Base-by-base conservation (phyloP, 92 coral and sea anemone genomes). In the Ricordea florida region DNA sequence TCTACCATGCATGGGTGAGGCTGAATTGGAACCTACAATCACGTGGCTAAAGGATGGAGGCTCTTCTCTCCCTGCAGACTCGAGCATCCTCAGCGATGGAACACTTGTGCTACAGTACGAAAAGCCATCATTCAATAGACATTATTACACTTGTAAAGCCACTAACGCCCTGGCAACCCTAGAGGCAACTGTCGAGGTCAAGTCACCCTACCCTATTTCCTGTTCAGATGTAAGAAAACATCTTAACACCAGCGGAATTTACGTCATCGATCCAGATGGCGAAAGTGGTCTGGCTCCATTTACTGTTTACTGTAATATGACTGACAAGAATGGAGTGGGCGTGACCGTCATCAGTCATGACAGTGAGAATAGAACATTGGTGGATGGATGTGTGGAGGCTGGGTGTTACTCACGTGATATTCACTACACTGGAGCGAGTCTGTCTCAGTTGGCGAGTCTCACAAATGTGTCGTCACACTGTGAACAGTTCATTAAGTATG, bases 331-430 rank as follows among this genome's bases (percentile, higher is more conserved):
- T 16, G 74, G 74, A 3, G 60, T 66, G 5, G 74, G 74, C 28
- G 74, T 66, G 66, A 76, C 83, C 31, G 72, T 47, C 64, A 65
- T 76, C 10, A 67, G 83, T 46, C 83, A 76, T 46, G 76, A 76
- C 44, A 76, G 81, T 62, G 81, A 75, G 21, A 33, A 41, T 21
- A 62, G 81, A 46, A 75, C 81, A 23, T n/a, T 21, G 14, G 83
- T 76, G 33, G 27, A 64, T 20, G 83, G 83, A 14, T 65, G 25
- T 36, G 36, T 11, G 8, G 27, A 26, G 8, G 17, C 1, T 15
- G 74, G 74, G 1, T 40, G 57, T 7, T 66, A 78, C 69, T 17
- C 35, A 1, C 42, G 68, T 51, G 34, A 31, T 16, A 36, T 78
- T 33, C 10, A 26, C 3, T 66, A 47, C 28, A 45, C 74, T 11